A percentile compares a stretch with the other conserved stretches of the same genome.
These are phyloP conservation scores for Otolemur crassicaudatus DNA, from an alignment of 2,797 vertebrate species.

Conservation along the genomic window DNA sequence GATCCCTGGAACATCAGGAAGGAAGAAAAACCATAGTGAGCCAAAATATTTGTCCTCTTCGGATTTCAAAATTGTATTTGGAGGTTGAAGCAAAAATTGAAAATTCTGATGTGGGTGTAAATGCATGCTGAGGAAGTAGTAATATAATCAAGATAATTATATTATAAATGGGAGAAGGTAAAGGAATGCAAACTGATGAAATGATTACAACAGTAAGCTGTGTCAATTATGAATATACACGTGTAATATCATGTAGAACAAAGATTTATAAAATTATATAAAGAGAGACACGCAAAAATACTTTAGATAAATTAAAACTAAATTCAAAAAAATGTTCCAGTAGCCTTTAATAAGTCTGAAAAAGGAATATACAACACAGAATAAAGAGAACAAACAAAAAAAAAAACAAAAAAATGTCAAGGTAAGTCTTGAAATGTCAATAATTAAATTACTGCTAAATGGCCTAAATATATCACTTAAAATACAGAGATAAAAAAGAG, in stretches of 20 bases:
- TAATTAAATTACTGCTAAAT: conserved; percentile 15
- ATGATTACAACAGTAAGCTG: background rate
- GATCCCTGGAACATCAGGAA: background rate
- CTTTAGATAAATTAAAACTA: background rate
- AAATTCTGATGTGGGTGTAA: background rate
- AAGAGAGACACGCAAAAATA: background rate
- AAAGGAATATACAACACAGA: conserved; percentile 18
- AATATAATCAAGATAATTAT: background rate
- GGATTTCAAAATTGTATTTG: conserved; percentile 42
- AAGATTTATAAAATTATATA: background rate
- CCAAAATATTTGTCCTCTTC: background rate
- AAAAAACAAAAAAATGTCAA: conserved; percentile 19
- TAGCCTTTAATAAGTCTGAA: background rate
- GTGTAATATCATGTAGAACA: background rate
- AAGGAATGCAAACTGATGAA: background rate
- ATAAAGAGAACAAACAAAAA: conserved; percentile 35
- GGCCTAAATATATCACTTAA: background rate
- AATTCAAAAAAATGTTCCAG: background rate
- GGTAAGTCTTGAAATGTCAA: background rate
- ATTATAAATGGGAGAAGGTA: background rate
- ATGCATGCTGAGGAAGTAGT: background rate
- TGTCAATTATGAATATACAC: background rate
- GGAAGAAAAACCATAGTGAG: background rate
- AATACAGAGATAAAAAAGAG: background rate
- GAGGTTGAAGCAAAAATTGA: background rate